Base-by-base conservation (phyloP, 2,888 invertebrate genomes). In the Parnassius glacialis region DNA sequence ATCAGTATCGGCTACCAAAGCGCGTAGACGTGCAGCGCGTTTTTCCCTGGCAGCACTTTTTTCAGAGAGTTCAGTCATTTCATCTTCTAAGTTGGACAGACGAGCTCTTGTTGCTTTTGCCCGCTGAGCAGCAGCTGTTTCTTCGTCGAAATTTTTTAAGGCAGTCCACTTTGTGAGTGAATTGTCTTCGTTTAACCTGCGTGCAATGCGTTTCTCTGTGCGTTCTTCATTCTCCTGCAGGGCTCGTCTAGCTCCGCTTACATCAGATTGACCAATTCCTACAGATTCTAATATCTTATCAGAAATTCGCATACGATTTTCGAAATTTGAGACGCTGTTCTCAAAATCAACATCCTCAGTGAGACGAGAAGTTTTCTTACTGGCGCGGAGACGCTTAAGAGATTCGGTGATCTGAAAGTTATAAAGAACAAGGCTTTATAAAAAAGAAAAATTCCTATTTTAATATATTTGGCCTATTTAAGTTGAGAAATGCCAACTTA, bases 1-100 rank as follows among this genome's bases (percentile, higher is more conserved):
- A 61, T 94, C 94, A 9, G 85, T 83, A 70, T 93, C 95, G 57
- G 94, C 94, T 16, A 96, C 93, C 41, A 96, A 80, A 1, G 95
- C 94, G 59, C 94, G 92, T 43, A 96, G 92, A 59, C 94, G 93
- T 0, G 95, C 95, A 2, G 94, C 93, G 53, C 96, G 93, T 64
- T 94, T 93, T 76, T 96, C 96, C 67, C 96, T 92, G 20, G 93
- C 93, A 0, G 94, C 94, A 72, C 93, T 94, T 73, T 94, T 93
- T 74, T 95, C 95, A 16, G 90, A 93, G 64, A 95, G 84, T 69
- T 94, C 94, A 51, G 94, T 93, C 94, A 96, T 95, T 81, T 96
- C 96, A 57, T 94, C 94, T 74, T 96, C 95, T 52, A 96, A 86
- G 73, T 96, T 95, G 47, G 92, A 92, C 16, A 96, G 85, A 55